Evolutionary conservation across 92 coral and sea anemone genomes (phyloP).

Genomic region (Bergia sp.): DNA sequence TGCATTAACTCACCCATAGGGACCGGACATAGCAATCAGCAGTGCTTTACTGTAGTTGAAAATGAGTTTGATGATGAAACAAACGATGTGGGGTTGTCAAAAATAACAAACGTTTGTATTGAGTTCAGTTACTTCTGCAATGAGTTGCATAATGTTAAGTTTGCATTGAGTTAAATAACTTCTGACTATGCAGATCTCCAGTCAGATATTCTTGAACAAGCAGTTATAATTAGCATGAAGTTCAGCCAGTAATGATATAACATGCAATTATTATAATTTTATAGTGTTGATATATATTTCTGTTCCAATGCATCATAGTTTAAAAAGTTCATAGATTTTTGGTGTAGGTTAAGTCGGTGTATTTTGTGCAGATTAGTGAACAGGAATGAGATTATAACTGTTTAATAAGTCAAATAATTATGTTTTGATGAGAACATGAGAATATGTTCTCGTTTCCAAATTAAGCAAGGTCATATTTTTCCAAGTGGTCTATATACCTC

Average conservation of each 20-base stretch:
- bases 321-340: slow-evolving; percentile 15
- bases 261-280: slow-evolving; percentile 19
- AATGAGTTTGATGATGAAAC: slow-evolving; percentile 24
- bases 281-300: slow-evolving; percentile 10
- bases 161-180: slow-evolving; percentile 26
- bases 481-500: slow-evolving; percentile 14
- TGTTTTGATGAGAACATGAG: slow-evolving; percentile 21
- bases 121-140: slow-evolving; percentile 38
- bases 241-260: slow-evolving; percentile 20
- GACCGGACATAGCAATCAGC: background rate
- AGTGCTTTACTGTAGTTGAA: slow-evolving; percentile 31
- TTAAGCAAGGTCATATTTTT: slow-evolving; percentile 22
- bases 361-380: slow-evolving; percentile 2
- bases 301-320: slow-evolving; percentile 20
- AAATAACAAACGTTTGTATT: slow-evolving; percentile 26
- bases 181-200: slow-evolving; percentile 29
- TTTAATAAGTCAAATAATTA: slow-evolving; percentile 15
- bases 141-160: slow-evolving; percentile 32
- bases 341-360: slow-evolving; percentile 13
- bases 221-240: slow-evolving; percentile 24
- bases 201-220: slow-evolving; percentile 28
- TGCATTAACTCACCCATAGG: slow-evolving; percentile 28
- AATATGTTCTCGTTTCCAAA: slow-evolving; percentile 7
- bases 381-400: slow-evolving; percentile 17
- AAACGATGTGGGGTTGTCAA: slow-evolving; percentile 30